These are phyloP conservation scores for Paralvinella palmiformis DNA, from an alignment of 1,140 invertebrate genomes.

Conservation along the genomic window DNA sequence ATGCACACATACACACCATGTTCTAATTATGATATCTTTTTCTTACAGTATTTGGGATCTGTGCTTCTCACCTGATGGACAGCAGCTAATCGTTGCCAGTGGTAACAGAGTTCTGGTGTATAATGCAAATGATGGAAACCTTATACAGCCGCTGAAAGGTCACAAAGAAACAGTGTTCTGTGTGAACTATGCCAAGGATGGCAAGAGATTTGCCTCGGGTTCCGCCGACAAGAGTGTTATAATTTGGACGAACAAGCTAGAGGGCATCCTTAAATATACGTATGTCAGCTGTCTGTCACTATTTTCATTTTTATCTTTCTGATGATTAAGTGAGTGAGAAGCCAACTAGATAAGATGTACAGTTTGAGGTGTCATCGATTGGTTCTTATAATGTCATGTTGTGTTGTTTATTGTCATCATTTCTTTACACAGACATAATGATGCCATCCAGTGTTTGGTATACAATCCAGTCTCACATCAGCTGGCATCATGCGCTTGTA, in stretches of 20 bases:
- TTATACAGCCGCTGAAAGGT: constrained; percentile 75
- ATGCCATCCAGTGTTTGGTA: constrained; percentile 88
- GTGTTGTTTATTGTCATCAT: constrained; percentile 16
- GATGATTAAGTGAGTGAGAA: neutral
- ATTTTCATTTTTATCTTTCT: neutral
- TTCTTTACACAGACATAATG: constrained; percentile 70
- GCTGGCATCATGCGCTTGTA: constrained; percentile 83
- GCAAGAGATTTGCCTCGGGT: constrained; percentile 94
- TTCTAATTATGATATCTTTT: no score
- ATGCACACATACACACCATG: no score
- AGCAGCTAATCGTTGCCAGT: constrained; percentile 86
- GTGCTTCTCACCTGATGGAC: constrained; percentile 93
- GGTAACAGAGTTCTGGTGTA: constrained; percentile 90
- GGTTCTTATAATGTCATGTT: neutral
- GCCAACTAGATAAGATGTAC: neutral
- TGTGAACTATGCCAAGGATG: constrained; percentile 87
- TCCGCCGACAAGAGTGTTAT: constrained; percentile 96
- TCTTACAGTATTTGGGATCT: constrained; percentile 80
- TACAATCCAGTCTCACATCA: constrained; percentile 91
- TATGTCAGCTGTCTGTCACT: constrained; percentile 54
- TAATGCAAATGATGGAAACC: constrained; percentile 80
- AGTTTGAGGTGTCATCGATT: neutral
- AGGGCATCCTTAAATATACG: constrained; percentile 95
- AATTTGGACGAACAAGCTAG: constrained; percentile 94
- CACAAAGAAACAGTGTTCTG: constrained; percentile 94